Conservation (phyloP, 2,797 vertebrate genomes). For the Smutsia gigantea region DNA sequence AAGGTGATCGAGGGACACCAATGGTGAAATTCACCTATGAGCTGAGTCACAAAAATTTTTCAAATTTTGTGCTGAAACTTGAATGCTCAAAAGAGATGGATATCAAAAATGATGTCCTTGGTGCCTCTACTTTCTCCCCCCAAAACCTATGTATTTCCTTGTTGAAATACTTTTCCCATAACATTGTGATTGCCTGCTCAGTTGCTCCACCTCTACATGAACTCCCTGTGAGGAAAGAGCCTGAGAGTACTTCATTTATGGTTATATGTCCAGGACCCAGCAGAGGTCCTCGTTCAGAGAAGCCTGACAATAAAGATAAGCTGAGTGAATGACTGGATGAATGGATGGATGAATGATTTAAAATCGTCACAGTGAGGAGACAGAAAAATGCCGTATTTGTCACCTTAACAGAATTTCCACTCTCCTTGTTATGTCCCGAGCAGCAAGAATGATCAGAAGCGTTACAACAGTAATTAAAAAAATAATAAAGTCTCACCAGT, state of each 20-base stretch:
- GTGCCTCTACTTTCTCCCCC: neutral
- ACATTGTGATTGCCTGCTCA: neutral
- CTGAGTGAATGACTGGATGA: neutral
- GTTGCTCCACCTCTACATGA: neutral
- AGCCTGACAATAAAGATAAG: neutral
- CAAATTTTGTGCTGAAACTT: slow-evolving; percentile 39
- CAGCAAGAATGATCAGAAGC: slow-evolving; percentile 54
- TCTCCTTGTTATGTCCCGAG: slow-evolving; percentile 68
- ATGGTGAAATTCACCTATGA: slow-evolving; percentile 34
- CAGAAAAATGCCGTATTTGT: slow-evolving; percentile 72
- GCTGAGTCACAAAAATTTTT: slow-evolving; percentile 26
- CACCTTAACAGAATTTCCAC: slow-evolving; percentile 75
- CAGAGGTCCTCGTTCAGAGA: neutral
- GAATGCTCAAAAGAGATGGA: slow-evolving; percentile 49
- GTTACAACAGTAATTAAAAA: slow-evolving; percentile 25
- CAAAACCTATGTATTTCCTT: neutral
- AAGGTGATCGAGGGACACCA: slow-evolving; percentile 45
- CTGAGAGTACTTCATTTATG: neutral
- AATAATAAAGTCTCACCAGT: slow-evolving; percentile 54
- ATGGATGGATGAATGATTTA: neutral
- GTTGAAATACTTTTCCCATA: neutral
- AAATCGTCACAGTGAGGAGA: slow-evolving; percentile 58
- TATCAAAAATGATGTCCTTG: neutral
- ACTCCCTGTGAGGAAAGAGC: neutral
- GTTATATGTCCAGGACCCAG: neutral